Evolutionary conservation across 2,113 vertebrate genomes (phyloP), one percentile per base, ranked within the genome.

Genomic region (Pungitius pungitius): DNA sequence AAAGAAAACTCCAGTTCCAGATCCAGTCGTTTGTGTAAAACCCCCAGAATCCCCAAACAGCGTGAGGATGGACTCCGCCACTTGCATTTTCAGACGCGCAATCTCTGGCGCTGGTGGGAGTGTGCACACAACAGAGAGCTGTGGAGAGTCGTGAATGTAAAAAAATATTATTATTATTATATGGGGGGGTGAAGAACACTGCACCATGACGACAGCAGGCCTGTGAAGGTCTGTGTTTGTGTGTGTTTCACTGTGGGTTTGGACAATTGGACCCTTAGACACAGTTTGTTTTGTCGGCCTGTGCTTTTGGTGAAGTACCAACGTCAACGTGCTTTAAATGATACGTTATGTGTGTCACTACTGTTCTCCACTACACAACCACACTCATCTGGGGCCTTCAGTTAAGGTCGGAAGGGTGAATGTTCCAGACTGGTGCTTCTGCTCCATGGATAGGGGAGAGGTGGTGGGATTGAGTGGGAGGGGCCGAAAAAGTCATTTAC

Each of bases 351-450:
- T 69, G 14, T 63, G 47, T 64, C 13, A 66, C 64, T 82, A 75
- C 84, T 77, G 77, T 79, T 82, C 80, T 80, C 42, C 56, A 33
- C 72, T 85, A 51, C 79, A 86, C 84, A 90, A 90, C 90, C 86
- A 84, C 42, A 54, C 74, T 91, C 83, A 91, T 90, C 89, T 80
- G 49, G 67, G 49, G 66, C 69, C 39, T 77, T 78, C 81, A 81
- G 81, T 85, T 75, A 56, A 85, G 58, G 76, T 79, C 65, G 39
- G 67, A 47, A 80, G 69, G 82, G 79, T 89, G 90, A 90, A 90
- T 82, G 87, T 81, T 79, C 45, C 59, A 69, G 69, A 30, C 40
- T 42, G 75, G 81, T 82, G 84, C 89, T 90, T 91, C 91, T 91
- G 86, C 76, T 87, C 74, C 70, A 61, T 51, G 42, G 66, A 76